These are phyloP conservation scores for Cheilosia scutellata DNA, from an alignment of 2,888 invertebrate species.

Conservation along the genomic window DNA sequence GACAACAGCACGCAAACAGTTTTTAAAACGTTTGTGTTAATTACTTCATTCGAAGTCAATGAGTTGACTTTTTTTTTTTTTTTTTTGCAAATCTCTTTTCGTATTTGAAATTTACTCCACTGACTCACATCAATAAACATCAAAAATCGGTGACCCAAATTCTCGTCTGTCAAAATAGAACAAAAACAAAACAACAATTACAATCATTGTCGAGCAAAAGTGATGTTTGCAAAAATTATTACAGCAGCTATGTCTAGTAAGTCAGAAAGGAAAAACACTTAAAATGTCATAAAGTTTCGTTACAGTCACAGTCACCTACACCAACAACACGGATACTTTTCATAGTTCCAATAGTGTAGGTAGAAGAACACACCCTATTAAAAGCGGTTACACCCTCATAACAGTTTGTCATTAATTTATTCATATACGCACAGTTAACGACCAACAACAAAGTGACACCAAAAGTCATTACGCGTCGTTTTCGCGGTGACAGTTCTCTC, in stretches of 20 bases:
- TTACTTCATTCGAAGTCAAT: conserved; percentile 54
- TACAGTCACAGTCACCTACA: not conserved
- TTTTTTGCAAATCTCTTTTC: conserved; percentile 11
- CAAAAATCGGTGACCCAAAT: conserved; percentile 47
- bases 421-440: conserved; percentile 65
- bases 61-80: conserved; percentile 13
- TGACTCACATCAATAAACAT: conserved; percentile 36
- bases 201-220: conserved; percentile 8
- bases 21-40: conserved; percentile 37
- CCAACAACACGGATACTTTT: conserved; percentile 8
- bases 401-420: conserved; percentile 64
- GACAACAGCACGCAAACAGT: not conserved
- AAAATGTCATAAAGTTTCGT: conserved; percentile 36
- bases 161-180: conserved; percentile 13
- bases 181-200: not conserved
- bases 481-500: conserved; percentile 49
- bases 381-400: conserved; percentile 32
- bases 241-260: conserved; percentile 6
- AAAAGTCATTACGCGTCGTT: conserved; percentile 54
- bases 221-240: conserved; percentile 15
- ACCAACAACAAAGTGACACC: conserved; percentile 63
- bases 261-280: conserved; percentile 44
- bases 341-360: conserved; percentile 6
- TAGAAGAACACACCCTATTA: conserved; percentile 33
- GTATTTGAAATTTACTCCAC: not conserved